phyloP scores from a whole-genome alignment of 2,797 vertebrate genomes.

The Hippoglossus hippoglossus region DNA sequence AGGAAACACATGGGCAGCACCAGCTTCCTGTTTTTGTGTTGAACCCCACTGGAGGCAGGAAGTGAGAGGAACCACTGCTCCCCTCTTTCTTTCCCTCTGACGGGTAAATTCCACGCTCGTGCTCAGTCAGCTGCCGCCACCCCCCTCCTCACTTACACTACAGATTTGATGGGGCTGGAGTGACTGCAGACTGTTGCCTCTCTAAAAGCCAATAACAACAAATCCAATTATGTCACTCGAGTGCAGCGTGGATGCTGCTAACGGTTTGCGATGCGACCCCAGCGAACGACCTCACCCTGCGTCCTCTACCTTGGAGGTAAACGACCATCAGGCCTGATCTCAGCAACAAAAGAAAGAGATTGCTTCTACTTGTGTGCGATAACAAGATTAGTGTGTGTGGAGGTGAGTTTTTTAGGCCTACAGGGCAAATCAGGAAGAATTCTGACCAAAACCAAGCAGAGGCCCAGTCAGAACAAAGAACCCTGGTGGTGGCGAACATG shows the following conservation, averaged over 20 bases:
- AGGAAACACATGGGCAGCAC: slow-evolving; percentile 70
- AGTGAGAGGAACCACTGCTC: slow-evolving; percentile 66
- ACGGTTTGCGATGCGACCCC: slow-evolving; percentile 25
- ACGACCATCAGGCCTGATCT: slow-evolving; percentile 1
- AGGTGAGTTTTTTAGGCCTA: slow-evolving; percentile 2
- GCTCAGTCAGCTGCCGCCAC: slow-evolving; percentile 50
- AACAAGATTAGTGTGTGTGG: slow-evolving; percentile 4
- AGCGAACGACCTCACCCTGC: slow-evolving; percentile 44
- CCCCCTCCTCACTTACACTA: slow-evolving; percentile 35
- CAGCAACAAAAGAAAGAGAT: slow-evolving; percentile 18
- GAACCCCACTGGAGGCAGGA: slow-evolving; percentile 73
- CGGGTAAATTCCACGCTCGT: slow-evolving; percentile 21
- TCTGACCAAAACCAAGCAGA: slow-evolving; percentile 33
- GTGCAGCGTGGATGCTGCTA: slow-evolving; percentile 24
- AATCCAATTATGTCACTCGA: slow-evolving; percentile 65
- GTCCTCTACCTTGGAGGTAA: slow-evolving; percentile 9
- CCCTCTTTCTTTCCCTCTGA: slow-evolving; percentile 34
- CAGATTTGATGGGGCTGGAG: slow-evolving; percentile 16
- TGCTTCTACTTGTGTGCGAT: neutral
- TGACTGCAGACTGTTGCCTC: slow-evolving; percentile 15
- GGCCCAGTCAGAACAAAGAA: slow-evolving; percentile 67
- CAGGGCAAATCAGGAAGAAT: neutral
- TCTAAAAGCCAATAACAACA: slow-evolving; percentile 53
- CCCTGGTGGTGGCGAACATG: slow-evolving; percentile 54
- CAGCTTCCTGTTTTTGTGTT: slow-evolving; percentile 80